Conservation (phyloP, 2,888 invertebrate species). For the Ptychoptera albimana region DNA sequence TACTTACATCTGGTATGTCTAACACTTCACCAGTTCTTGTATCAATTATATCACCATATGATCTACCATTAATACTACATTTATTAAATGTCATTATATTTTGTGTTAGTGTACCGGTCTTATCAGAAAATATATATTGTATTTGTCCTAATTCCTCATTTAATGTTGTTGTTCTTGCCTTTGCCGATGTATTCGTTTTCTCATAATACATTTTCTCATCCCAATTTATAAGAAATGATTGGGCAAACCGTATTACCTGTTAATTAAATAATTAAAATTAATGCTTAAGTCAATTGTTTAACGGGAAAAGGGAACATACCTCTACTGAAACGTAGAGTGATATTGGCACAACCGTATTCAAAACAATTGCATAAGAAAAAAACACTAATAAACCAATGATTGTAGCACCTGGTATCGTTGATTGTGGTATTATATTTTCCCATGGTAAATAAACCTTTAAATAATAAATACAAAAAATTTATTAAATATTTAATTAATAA, state of each 20-base stretch:
- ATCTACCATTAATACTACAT: conserved; percentile 83
- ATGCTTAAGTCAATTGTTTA: no score
- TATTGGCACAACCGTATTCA: conserved; percentile 99
- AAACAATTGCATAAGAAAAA: conserved; percentile 97
- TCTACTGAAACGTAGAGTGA: conserved; percentile 93
- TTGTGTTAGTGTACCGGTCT: conserved; percentile 97
- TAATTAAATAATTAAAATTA: conserved; percentile 1
- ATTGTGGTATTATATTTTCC: conserved; percentile 80
- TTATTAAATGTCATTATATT: conserved; percentile 99
- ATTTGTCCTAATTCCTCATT: conserved; percentile 99
- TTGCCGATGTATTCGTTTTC: conserved; percentile 77
- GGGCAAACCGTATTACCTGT: conserved; percentile 90
- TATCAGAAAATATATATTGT: conserved; percentile 98
- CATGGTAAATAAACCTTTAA: conserved; percentile 71
- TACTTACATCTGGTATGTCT: conserved; percentile 70
- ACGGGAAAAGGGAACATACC: conserved; percentile 41
- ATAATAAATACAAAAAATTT: conserved; percentile 8
- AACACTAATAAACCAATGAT: conserved; percentile 93
- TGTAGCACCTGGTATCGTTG: conserved; percentile 68
- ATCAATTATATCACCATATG: conserved; percentile 86
- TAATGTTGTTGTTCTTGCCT: conserved; percentile 91
- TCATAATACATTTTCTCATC: conserved; percentile 96
- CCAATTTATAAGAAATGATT: conserved; percentile 98
- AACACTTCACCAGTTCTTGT: conserved; percentile 72
- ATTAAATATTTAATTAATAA: neutral